Conservation (phyloP, 2,888 invertebrate genomes). For the Drosophila fungiperda region DNA sequence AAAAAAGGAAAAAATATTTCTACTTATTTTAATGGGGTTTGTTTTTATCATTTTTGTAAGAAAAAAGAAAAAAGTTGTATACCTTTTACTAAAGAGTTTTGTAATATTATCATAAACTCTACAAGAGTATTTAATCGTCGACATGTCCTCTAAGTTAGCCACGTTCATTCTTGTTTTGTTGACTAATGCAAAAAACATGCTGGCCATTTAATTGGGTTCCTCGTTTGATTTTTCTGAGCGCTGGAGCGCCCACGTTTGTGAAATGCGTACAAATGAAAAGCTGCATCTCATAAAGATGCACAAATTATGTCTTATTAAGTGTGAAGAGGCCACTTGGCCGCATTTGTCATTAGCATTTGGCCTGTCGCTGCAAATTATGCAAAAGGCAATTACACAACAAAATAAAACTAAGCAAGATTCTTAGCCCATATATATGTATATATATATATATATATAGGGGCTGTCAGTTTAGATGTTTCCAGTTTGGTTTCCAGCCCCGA, state of each 20-base stretch:
- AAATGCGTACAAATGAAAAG: constrained; percentile 24
- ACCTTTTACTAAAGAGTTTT: background rate
- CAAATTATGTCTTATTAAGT: constrained; percentile 80
- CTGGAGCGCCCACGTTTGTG: constrained; percentile 67
- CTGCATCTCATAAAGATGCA: constrained; percentile 63
- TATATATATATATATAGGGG: background rate
- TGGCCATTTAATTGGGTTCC: constrained; percentile 73
- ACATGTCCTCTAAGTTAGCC: background rate
- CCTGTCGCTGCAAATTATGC: constrained; percentile 52
- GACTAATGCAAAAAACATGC: constrained; percentile 54
- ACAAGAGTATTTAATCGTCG: background rate
- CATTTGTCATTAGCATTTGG: constrained; percentile 60
- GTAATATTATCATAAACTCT: background rate
- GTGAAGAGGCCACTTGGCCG: constrained; percentile 67
- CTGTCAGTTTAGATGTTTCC: constrained; percentile 31
- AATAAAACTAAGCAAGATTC: constrained; percentile 10
- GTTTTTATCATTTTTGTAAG: too few species aligned
- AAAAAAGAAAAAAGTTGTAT: too few species aligned
- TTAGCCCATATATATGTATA: background rate
- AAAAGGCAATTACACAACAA: constrained; percentile 20
- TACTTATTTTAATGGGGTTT: too few species aligned
- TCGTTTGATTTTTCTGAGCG: background rate
- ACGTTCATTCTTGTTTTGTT: background rate
- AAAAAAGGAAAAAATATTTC: too few species aligned
- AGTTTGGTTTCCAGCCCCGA: constrained; percentile 46